Base-by-base conservation (phyloP, 2,113 vertebrate species). In the Sinocyclocheilus anophthalmus region DNA sequence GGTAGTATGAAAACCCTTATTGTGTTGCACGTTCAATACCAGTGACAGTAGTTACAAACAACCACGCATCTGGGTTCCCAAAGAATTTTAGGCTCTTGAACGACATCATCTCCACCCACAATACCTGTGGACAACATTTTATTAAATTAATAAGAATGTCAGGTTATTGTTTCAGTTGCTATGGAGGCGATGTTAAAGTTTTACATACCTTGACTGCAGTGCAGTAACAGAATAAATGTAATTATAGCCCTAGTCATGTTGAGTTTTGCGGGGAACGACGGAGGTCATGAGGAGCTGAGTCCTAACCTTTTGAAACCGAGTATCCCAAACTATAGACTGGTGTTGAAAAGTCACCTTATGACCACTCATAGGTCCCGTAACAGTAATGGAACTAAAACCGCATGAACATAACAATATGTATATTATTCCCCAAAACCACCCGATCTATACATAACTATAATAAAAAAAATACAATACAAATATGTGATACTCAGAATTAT, bases 201-300 rank as follows among this genome's bases (percentile, higher is more conserved):
- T 55, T 39, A 2, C 8, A 73, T 65, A 85, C 87, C 87, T 88
- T 57, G 79, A 8, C 42, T 81, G 14, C 24, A 88, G 4, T 42
- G 37, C 30, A 88, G 39, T 7, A 50, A 81, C 20, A 85, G 5
- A 70, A 81, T 16, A 26, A 86, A 13, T 55, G 30, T 2, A 18
- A 83, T 39, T 9, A 86, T 13, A 33, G 1, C 3, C 76, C 33
- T 76, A n/a, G 73, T 85, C 86, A 89, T 90, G 63, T 14, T 88
- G 39, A 75, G 16, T 50, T 30, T 63, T 24, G 42, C n/a, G n/a
- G n/a, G n/a, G n/a, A n/a, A n/a, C n/a, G n/a, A n/a, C n/a, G n/a
- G n/a, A n/a, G n/a, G n/a, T n/a, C n/a, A n/a, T n/a, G n/a, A n/a
- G n/a, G 2, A 83, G 14, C n/a, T 22, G 30, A 20, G 22, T 22